These are phyloP conservation scores for Cenopis cana DNA, from an alignment of 2,888 invertebrate species.

Conservation along the genomic window DNA sequence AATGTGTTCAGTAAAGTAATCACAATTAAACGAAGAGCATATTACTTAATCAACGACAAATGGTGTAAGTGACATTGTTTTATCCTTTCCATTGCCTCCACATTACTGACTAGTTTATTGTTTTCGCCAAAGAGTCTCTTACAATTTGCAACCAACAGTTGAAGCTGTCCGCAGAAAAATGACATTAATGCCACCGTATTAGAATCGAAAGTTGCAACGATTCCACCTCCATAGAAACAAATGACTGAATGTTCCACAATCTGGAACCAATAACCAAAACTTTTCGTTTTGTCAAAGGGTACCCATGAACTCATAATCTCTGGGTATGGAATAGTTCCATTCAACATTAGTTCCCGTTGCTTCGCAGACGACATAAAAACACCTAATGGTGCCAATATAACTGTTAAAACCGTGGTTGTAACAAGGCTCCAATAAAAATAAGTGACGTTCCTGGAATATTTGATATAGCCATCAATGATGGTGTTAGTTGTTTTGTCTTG, in stretches of 20 bases:
- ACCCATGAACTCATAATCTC: slow-evolving; percentile 77
- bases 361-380: slow-evolving; percentile 59
- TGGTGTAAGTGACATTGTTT: slow-evolving; percentile 68
- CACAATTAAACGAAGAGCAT: slow-evolving; percentile 20
- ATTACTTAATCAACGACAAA: slow-evolving; percentile 65
- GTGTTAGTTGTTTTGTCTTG: slow-evolving; percentile 52
- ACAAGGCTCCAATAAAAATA: slow-evolving; percentile 70
- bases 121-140: slow-evolving; percentile 61
- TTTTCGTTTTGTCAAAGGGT: slow-evolving; percentile 67
- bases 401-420: slow-evolving; percentile 64
- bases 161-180: slow-evolving; percentile 74
- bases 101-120: slow-evolving; percentile 49
- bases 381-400: slow-evolving; percentile 66
- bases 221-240: slow-evolving; percentile 72
- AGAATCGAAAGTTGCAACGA: slow-evolving; percentile 73
- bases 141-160: slow-evolving; percentile 65
- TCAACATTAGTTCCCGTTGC: slow-evolving; percentile 53
- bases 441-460: slow-evolving; percentile 67
- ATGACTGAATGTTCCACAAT: slow-evolving; percentile 61
- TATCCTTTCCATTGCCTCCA: slow-evolving; percentile 59
- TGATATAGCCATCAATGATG: slow-evolving; percentile 62
- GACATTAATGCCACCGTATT: slow-evolving; percentile 73
- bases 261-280: slow-evolving; percentile 64
- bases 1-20: not conserved
- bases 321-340: slow-evolving; percentile 64